Percentiles rank a stretch among this genome's conserved stretches.
These are phyloP conservation scores for Pentalonia nigronervosa DNA, from an alignment of 1,140 invertebrate genomes.

Conservation along the genomic window DNA sequence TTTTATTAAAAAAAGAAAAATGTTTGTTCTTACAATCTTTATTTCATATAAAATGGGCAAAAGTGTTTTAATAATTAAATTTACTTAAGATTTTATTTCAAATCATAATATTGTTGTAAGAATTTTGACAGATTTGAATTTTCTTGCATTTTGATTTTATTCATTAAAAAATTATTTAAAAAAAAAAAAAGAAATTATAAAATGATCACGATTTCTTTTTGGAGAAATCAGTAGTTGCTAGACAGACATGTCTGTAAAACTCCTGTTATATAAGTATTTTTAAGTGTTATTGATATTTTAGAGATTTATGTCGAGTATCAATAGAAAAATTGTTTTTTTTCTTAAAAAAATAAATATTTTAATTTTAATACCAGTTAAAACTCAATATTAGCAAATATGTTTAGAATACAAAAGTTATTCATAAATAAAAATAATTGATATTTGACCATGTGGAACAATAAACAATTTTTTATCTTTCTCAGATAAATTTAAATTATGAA, in stretches of 20 bases:
- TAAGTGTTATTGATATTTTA: no score
- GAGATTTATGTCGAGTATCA: no score
- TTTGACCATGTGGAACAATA: no score
- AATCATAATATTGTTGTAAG: neutral
- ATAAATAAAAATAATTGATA: neutral
- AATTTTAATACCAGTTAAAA: no score
- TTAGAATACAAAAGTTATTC: neutral
- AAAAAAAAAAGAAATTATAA: neutral
- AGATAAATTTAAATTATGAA: no score
- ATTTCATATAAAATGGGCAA: neutral
- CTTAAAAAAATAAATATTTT: no score
- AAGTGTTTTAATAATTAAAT: neutral
- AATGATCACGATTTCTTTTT: neutral
- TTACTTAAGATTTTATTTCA: neutral
- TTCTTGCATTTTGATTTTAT: neutral
- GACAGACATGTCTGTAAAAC: neutral
- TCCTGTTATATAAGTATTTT: neutral
- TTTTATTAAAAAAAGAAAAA: neutral
- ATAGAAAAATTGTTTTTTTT: no score
- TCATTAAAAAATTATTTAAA: neutral
- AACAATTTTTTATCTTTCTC: neutral
- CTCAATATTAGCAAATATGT: neutral
- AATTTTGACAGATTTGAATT: neutral
- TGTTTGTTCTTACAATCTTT: neutral
- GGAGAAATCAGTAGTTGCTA: neutral